phyloP scores from a whole-genome alignment of 2,113 vertebrate species.

The Oryzias celebensis region DNA sequence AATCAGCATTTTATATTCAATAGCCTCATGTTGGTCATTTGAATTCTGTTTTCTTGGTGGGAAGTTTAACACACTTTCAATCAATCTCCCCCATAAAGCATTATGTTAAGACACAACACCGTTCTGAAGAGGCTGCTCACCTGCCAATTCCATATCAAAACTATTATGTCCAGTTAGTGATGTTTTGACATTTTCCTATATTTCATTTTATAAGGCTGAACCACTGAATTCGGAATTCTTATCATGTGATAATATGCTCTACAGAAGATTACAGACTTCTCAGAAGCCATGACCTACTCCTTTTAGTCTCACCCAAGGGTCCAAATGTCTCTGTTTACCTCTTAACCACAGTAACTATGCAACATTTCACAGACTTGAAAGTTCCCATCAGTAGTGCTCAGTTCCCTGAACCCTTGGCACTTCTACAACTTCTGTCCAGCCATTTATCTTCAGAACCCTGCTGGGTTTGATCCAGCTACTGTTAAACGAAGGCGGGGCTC shows the following conservation, averaged over 20 bases:
- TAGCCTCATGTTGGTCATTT: neutral
- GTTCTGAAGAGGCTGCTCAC: neutral
- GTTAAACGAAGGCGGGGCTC: no score
- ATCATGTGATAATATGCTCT: constrained; percentile 2
- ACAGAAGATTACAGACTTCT: neutral
- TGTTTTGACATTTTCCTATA: neutral
- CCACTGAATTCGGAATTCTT: neutral
- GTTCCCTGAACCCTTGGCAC: constrained; percentile 9
- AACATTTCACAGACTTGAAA: constrained; percentile 27
- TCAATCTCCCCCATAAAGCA: constrained; percentile 17
- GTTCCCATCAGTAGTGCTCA: constrained; percentile 16
- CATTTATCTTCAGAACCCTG: neutral
- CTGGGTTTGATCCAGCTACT: no score
- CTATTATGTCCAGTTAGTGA: neutral
- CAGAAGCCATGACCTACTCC: neutral
- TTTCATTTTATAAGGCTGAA: neutral
- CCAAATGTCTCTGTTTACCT: neutral
- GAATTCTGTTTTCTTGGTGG: neutral
- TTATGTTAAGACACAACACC: constrained; percentile 14
- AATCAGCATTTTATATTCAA: constrained; percentile 23
- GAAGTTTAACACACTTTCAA: constrained; percentile 3
- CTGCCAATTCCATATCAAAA: constrained; percentile 1
- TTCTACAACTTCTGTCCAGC: constrained; percentile 8
- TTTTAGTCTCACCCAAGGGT: constrained; percentile 6
- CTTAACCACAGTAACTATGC: neutral